Evolutionary conservation across 2,113 vertebrate species (phyloP).

Genomic region (Anhinga anhinga): DNA sequence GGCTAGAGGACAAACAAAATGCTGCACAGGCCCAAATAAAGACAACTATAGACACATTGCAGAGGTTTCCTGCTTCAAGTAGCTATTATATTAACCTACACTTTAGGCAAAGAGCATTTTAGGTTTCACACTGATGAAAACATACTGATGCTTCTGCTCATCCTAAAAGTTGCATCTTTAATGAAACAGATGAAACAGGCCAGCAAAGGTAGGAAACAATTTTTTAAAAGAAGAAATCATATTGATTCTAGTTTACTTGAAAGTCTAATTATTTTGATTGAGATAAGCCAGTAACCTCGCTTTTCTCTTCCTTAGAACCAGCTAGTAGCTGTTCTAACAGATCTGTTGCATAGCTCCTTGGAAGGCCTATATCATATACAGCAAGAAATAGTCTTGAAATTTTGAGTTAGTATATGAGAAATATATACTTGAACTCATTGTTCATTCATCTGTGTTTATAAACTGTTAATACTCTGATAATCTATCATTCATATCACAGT

Average conservation of each 20-base stretch:
- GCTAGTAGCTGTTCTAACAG: conserved; percentile 35
- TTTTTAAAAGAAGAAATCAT: conserved; percentile 60
- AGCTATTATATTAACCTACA: conserved; percentile 75
- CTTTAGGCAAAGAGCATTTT: conserved; percentile 74
- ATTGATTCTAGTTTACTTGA: conserved; percentile 55
- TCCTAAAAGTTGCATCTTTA: conserved; percentile 73
- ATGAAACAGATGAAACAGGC: conserved; percentile 78
- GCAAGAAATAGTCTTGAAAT: conserved; percentile 37
- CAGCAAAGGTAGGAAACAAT: conserved; percentile 81
- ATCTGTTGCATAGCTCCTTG: conserved; percentile 40
- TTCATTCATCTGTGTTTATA: neutral
- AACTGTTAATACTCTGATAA: conserved; percentile 11
- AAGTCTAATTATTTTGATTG: conserved; percentile 60
- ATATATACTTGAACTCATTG: neutral
- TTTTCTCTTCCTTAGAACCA: conserved; percentile 32
- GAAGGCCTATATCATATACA: conserved; percentile 53
- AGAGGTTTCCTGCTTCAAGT: conserved; percentile 73
- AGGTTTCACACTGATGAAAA: conserved; percentile 76
- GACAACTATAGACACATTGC: conserved; percentile 79
- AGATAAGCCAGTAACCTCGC: conserved; percentile 32
- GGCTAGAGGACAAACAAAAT: conserved; percentile 90
- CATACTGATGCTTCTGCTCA: neutral
- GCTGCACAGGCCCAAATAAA: conserved; percentile 90
- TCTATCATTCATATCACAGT: neutral
- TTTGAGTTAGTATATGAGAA: neutral